Percentiles rank a stretch among this genome's conserved stretches.
phyloP scores from a whole-genome alignment of 2,888 invertebrate genomes.

The Andricus curvator region DNA sequence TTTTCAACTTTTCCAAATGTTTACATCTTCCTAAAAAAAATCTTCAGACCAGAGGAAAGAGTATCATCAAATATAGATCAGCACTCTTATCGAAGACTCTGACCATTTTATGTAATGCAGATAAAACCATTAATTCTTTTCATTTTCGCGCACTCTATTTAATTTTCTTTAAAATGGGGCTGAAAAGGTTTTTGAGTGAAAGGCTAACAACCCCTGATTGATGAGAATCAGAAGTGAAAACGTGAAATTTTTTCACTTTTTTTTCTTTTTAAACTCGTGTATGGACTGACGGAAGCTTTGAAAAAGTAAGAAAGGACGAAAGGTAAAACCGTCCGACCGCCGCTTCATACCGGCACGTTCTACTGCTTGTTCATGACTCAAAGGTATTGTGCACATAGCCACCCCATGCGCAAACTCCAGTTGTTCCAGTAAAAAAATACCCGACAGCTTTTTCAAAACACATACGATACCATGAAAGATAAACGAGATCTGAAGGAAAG shows the following conservation, averaged over 20 bases:
- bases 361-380: neutral
- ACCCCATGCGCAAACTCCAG: slow-evolving; percentile 5
- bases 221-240: neutral
- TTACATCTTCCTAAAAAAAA: slow-evolving; percentile 1
- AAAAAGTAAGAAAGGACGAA: neutral
- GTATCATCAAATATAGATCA: neutral
- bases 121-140: neutral
- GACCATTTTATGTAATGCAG: neutral
- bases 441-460: slow-evolving; percentile 4
- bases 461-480: neutral
- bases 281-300: neutral
- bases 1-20: neutral
- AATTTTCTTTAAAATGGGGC: neutral
- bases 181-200: neutral
- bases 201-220: neutral
- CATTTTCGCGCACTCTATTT: neutral
- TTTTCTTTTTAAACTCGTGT: neutral
- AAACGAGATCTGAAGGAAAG: neutral
- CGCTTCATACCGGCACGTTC: slow-evolving; percentile 1
- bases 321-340: slow-evolving; percentile 26
- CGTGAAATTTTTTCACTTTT: neutral
- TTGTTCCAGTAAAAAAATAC: neutral
- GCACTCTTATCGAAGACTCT: neutral
- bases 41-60: neutral
- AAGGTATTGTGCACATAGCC: slow-evolving; percentile 3